These are phyloP conservation scores for Climacteris rufus DNA, from an alignment of 2,113 vertebrate species.

Conservation along the genomic window DNA sequence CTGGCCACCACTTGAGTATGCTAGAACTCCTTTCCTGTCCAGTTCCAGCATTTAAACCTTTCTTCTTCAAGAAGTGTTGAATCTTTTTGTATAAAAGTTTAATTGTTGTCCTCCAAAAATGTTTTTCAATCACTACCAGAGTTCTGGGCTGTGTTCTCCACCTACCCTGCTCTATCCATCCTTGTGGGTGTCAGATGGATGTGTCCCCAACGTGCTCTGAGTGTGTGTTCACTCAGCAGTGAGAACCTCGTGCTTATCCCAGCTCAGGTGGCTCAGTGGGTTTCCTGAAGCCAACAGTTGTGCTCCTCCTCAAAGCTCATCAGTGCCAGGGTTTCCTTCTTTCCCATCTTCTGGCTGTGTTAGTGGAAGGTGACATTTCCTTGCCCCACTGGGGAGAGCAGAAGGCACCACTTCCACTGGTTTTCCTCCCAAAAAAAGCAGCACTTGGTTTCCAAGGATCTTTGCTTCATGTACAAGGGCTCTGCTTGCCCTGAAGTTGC, in stretches of 20 bases:
- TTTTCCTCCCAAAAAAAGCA: not conserved
- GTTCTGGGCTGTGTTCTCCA: not conserved
- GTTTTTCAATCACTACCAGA: fast-evolving
- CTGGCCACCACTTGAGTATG: not conserved
- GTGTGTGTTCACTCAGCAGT: fast-evolving
- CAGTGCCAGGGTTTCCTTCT: not conserved
- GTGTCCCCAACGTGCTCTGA: fast-evolving
- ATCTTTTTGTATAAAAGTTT: not conserved
- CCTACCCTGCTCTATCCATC: not conserved
- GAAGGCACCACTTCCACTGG: not conserved
- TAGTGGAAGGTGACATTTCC: not conserved
- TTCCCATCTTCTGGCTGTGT: not conserved
- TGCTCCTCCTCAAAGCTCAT: not conserved
- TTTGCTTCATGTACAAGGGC: not conserved
- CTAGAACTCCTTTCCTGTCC: not conserved
- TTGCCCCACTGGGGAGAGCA: not conserved
- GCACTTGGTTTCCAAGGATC: not conserved
- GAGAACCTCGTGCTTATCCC: not conserved
- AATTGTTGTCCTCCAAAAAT: not conserved
- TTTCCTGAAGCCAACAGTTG: not conserved
- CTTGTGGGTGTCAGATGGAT: not conserved
- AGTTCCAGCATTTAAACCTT: not conserved
- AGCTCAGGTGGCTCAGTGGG: not conserved
- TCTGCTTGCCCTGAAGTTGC: not conserved
- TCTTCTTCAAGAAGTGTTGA: not conserved